Percentiles rank a stretch among this genome's conserved stretches.
phyloP scores from a whole-genome alignment of 1,140 invertebrate species.

The Nixonia krombeini region DNA sequence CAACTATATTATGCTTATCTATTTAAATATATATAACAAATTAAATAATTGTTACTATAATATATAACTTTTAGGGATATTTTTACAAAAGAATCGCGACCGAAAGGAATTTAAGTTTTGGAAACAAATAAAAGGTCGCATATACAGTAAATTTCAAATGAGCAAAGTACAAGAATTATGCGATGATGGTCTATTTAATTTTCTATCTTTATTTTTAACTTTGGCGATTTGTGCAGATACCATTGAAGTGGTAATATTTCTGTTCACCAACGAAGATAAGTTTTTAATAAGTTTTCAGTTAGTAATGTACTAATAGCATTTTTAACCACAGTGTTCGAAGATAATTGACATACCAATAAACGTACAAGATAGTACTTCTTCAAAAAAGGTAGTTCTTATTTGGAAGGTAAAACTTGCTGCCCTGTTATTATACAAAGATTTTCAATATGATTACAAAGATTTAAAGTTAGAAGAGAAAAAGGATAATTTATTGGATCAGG shows the following conservation, averaged over 20 bases:
- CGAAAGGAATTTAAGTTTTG: slow-evolving; percentile 61
- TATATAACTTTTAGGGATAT: slow-evolving; percentile 58
- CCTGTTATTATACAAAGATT: slow-evolving; percentile 60
- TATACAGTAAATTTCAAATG: slow-evolving; percentile 70
- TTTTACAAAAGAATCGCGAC: slow-evolving; percentile 59
- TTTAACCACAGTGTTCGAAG: slow-evolving; percentile 51
- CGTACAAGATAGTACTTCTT: slow-evolving; percentile 12
- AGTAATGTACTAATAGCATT: too few relatives aligned
- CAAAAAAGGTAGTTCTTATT: slow-evolving; percentile 52
- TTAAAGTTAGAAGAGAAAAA: slow-evolving; percentile 39
- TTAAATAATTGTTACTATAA: slow-evolving; percentile 16
- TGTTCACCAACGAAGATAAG: slow-evolving; percentile 1
- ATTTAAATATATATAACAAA: slow-evolving; percentile 8
- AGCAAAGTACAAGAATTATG: slow-evolving; percentile 66
- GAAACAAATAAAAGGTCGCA: slow-evolving; percentile 70
- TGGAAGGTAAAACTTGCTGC: slow-evolving; percentile 66
- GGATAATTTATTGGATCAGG: slow-evolving; percentile 29
- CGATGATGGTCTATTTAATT: slow-evolving; percentile 67
- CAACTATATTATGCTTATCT: not conserved
- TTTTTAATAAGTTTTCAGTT: not conserved
- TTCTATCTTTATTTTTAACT: slow-evolving; percentile 68
- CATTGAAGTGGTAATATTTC: slow-evolving; percentile 60
- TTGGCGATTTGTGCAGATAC: slow-evolving; percentile 67
- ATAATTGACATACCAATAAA: slow-evolving; percentile 60
- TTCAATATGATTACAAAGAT: slow-evolving; percentile 46